Conservation (phyloP, 2,888 invertebrate species). For the Calameuta pallipes region DNA sequence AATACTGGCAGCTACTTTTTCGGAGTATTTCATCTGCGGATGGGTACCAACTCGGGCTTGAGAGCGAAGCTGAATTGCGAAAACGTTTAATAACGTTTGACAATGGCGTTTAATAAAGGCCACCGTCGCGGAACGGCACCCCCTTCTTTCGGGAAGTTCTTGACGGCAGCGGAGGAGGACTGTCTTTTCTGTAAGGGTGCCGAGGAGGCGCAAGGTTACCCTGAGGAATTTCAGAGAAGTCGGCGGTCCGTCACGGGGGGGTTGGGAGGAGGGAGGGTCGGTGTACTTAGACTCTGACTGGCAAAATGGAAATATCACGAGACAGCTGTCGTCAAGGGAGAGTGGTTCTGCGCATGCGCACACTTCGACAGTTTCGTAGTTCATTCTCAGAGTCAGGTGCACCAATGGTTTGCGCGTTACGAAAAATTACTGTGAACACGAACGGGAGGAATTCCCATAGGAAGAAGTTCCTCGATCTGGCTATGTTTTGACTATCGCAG, state of each 20-base stretch:
- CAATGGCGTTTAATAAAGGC: neutral
- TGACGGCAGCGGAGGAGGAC: neutral
- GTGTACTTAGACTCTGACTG: neutral
- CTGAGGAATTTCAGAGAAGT: neutral
- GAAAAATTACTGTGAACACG: neutral
- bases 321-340: neutral
- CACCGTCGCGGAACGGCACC: neutral
- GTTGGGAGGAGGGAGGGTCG: too few species aligned
- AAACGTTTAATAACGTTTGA: neutral
- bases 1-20: neutral
- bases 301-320: neutral
- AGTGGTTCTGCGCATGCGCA: neutral
- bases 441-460: neutral
- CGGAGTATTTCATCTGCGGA: neutral
- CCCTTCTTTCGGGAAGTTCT: neutral
- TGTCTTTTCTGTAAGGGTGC: neutral
- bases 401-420: neutral
- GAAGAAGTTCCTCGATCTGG: neutral
- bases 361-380: neutral
- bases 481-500: neutral
- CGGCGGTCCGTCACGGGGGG: neutral
- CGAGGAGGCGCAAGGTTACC: neutral
- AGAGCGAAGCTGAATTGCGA: neutral
- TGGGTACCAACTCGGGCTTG: neutral
- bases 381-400: neutral